phyloP scores from a whole-genome alignment of 2,113 vertebrate species.

The Formicarius rufipectus region DNA sequence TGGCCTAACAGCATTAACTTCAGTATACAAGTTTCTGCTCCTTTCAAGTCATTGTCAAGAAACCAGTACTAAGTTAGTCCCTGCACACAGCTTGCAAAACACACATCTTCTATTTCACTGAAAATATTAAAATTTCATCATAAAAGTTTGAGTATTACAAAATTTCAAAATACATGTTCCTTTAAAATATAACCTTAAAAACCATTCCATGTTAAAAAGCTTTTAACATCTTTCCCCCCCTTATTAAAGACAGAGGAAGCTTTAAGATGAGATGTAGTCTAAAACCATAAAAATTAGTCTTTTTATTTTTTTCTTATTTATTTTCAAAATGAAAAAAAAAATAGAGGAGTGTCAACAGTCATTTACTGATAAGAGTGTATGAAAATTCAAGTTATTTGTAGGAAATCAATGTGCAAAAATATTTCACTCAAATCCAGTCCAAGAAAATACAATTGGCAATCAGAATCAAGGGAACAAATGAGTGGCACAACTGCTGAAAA shows the following conservation, averaged over 20 bases:
- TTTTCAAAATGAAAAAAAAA: background rate
- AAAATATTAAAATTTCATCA: background rate
- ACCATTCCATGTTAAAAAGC: background rate
- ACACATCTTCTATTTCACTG: background rate
- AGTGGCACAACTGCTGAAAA: background rate
- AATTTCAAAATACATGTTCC: conserved; percentile 22
- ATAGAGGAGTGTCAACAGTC: background rate
- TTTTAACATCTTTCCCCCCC: background rate
- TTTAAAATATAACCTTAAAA: conserved; percentile 32
- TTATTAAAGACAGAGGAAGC: background rate
- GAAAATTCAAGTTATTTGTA: conserved; percentile 11
- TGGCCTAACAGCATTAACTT: background rate
- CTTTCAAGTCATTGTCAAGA: background rate
- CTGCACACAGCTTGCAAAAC: background rate
- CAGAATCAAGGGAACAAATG: background rate
- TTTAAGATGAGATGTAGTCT: background rate
- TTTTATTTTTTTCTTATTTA: background rate
- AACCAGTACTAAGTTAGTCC: background rate
- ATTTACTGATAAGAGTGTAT: background rate
- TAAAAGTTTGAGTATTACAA: conserved; percentile 11
- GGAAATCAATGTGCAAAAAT: conserved; percentile 23
- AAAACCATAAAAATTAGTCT: conserved; percentile 5
- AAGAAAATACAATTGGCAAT: background rate
- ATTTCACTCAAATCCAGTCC: background rate
- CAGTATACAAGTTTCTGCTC: background rate